phyloP scores from a whole-genome alignment of 2,888 invertebrate species.

The Papilio demoleus region DNA sequence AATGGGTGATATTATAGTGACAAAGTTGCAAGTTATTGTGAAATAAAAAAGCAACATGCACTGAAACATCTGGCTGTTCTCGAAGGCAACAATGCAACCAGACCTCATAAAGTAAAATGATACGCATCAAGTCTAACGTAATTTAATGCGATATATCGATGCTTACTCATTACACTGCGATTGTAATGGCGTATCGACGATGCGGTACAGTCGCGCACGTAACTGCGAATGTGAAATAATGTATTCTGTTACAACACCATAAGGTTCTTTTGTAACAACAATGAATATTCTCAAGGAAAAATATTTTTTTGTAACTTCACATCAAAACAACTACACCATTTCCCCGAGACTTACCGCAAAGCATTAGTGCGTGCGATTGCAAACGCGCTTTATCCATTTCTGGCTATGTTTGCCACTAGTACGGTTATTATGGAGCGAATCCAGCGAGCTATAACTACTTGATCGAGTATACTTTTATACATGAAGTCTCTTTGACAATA shows the following conservation, averaged over 20 bases:
- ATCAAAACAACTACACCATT: conserved; percentile 53
- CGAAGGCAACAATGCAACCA: conserved; percentile 16
- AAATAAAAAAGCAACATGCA: neutral
- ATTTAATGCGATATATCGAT: conserved; percentile 31
- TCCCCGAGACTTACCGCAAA: conserved; percentile 52
- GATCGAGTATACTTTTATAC: conserved; percentile 61
- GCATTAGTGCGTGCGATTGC: conserved; percentile 53
- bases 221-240: neutral
- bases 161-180: conserved; percentile 30
- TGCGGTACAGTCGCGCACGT: conserved; percentile 20
- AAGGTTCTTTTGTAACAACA: conserved; percentile 11
- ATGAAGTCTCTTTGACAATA: conserved; percentile 43
- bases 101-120: conserved; percentile 28
- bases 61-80: neutral
- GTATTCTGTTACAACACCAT: conserved; percentile 7
- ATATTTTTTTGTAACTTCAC: neutral
- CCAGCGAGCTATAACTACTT: conserved; percentile 57
- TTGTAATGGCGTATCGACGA: conserved; percentile 17
- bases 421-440: conserved; percentile 62
- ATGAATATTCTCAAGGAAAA: conserved; percentile 12
- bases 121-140: conserved; percentile 34
- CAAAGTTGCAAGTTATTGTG: no score
- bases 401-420: conserved; percentile 63
- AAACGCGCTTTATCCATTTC: conserved; percentile 69
- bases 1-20: no score